Conservation (phyloP, 2,888 invertebrate species). For the Hydriomena furcata region DNA sequence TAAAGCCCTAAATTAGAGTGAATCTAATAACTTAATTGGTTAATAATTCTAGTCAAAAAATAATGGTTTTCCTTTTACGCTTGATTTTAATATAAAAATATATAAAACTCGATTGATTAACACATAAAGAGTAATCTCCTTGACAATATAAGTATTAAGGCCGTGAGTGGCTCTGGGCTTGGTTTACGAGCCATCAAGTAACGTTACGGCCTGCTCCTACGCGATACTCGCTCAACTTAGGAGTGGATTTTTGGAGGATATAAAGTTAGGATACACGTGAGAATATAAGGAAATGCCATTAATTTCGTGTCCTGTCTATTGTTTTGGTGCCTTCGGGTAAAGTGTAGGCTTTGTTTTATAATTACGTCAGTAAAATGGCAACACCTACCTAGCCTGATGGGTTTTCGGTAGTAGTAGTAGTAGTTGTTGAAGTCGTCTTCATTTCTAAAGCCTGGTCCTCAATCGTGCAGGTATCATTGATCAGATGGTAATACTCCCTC, state of each 20-base stretch:
- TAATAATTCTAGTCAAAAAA: too few relatives aligned
- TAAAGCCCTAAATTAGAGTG: too few relatives aligned
- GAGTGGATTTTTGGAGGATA: slow-evolving; percentile 13
- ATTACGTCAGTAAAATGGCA: too few relatives aligned
- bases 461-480: slow-evolving; percentile 1
- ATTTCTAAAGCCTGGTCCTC: slow-evolving; percentile 3
- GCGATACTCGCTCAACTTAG: background rate
- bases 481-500: slow-evolving; percentile 7
- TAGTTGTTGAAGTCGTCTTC: background rate
- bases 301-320: too few relatives aligned
- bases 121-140: slow-evolving; percentile 34
- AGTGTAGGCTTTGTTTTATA: too few relatives aligned
- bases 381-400: background rate
- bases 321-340: too few relatives aligned
- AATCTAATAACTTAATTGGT: too few relatives aligned
- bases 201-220: slow-evolving; percentile 7
- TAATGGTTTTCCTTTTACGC: background rate
- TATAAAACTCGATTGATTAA: slow-evolving; percentile 30
- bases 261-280: slow-evolving; percentile 8
- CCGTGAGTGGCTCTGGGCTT: slow-evolving; percentile 16
- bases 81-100: slow-evolving; percentile 16
- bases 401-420: background rate
- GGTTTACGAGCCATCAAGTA: slow-evolving; percentile 31
- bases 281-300: background rate
- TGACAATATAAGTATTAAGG: slow-evolving; percentile 22